Evolutionary conservation across 2,888 invertebrate genomes (phyloP).

Genomic region (Drosophila kanekoi): DNA sequence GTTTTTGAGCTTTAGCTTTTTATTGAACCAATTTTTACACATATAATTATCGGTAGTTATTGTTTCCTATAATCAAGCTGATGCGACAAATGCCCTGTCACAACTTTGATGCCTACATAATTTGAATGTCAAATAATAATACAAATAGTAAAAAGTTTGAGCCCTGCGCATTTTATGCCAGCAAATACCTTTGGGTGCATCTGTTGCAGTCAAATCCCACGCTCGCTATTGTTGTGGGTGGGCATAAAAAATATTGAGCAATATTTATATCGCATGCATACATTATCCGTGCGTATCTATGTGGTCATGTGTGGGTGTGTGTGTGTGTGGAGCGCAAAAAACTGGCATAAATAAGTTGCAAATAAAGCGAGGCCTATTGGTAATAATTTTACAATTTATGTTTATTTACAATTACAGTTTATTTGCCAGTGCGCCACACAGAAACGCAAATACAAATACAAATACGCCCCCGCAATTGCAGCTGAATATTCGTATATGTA

Average conservation of each 20-base stretch:
- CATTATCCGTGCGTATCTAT: slow-evolving; percentile 36
- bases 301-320: slow-evolving; percentile 7
- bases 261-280: slow-evolving; percentile 58
- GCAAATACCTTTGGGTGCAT: neutral
- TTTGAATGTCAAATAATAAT: too few species aligned
- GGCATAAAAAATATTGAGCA: slow-evolving; percentile 45
- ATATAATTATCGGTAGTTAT: too few species aligned
- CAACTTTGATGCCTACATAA: neutral
- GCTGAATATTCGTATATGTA: neutral
- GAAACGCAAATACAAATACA: neutral
- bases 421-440: slow-evolving; percentile 41
- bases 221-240: slow-evolving; percentile 9
- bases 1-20: too few species aligned
- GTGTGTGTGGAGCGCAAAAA: slow-evolving; percentile 21
- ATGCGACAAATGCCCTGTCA: neutral
- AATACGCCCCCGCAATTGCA: neutral
- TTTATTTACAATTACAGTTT: slow-evolving; percentile 81
- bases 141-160: too few species aligned
- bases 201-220: neutral
- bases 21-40: too few species aligned
- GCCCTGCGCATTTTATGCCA: neutral
- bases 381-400: slow-evolving; percentile 78
- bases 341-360: slow-evolving; percentile 64
- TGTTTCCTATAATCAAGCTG: too few species aligned
- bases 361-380: slow-evolving; percentile 53